Evolutionary conservation across 2,113 vertebrate species (phyloP).

Genomic region (Grallaria varia): DNA sequence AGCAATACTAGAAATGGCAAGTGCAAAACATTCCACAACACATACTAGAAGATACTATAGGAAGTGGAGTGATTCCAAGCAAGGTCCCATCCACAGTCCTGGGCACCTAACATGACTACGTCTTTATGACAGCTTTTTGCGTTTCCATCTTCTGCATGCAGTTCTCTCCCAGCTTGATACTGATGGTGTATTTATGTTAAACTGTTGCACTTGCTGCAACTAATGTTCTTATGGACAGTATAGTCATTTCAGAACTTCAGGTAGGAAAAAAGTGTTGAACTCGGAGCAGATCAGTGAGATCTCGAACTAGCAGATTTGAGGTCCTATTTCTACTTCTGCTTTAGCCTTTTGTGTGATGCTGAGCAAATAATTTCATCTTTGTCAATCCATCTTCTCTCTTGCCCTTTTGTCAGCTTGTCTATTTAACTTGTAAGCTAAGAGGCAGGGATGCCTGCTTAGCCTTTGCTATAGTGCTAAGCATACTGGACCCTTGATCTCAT

Average conservation of each 20-base stretch:
- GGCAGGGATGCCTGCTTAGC: neutral
- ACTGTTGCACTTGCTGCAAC: neutral
- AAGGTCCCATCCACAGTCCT: neutral
- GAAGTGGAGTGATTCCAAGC: neutral
- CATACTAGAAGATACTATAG: neutral
- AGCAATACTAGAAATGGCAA: neutral
- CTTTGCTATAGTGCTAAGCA: neutral
- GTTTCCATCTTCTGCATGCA: neutral
- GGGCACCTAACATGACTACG: neutral
- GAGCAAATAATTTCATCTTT: neutral
- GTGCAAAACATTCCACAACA: neutral
- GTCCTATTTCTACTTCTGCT: neutral
- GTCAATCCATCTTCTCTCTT: neutral
- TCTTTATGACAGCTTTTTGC: neutral
- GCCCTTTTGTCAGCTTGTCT: neutral
- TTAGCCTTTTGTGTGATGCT: neutral
- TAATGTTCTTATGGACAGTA: neutral
- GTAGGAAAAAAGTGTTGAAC: neutral
- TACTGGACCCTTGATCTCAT: neutral
- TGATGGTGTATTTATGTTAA: neutral
- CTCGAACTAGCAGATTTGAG: neutral
- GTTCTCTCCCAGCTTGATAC: neutral
- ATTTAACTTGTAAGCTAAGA: slow-evolving; percentile 6
- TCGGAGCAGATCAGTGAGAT: neutral
- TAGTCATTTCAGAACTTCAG: neutral